Evolutionary conservation across 37 sponge, comb jelly and placozoan species (phyloP), one percentile per base, ranked within the genome.

Genomic region (Corticium candelabrum): DNA sequence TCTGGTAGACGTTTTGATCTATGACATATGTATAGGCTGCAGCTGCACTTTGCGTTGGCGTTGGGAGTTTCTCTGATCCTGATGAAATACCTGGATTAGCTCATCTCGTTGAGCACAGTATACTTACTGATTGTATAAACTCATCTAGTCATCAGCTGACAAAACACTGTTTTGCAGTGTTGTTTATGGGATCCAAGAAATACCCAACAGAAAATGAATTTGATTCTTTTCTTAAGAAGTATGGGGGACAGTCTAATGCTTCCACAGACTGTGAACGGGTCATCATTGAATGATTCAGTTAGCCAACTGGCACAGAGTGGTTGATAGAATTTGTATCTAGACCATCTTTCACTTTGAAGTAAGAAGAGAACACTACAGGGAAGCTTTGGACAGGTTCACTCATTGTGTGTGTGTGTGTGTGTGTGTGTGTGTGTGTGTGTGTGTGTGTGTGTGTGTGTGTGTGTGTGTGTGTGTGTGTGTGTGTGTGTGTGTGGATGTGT

Each of bases 51-150:
- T 90, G 91, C 79, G 76, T 90, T 15, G 70, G 84, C 1, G 83
- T 82, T 62, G 91, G 91, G n/a, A 87, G 85, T 34, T 82, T 82
- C 39, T 83, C 79, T 1, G 91, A 90, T 40, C 88, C 91, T 30
- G 41, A 34, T 5, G 83, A 90, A 0, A 41, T 90, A 11, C 91
- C 82, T 35, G 91, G 91, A 0, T 70, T 90, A 38, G 91, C 91
- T 21, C 91, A 90, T 57, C 80, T 90, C 68, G 40, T 90, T 29
- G 91, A 90, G 37, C 91, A 90, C 80, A 87, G 91, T 90, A 69
- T 83, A 84, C 39, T n/a, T n/a, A n/a, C n/a, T n/a, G n/a, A n/a
- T n/a, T 35, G 91, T 87, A 0, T 70, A 86, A 38, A 87, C 91
- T 21, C 91, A 90, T 57, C 80, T 90, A 50, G 40, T 90, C 29